Conservation (phyloP, 2,113 vertebrate species). For the Camelus dromedarius region DNA sequence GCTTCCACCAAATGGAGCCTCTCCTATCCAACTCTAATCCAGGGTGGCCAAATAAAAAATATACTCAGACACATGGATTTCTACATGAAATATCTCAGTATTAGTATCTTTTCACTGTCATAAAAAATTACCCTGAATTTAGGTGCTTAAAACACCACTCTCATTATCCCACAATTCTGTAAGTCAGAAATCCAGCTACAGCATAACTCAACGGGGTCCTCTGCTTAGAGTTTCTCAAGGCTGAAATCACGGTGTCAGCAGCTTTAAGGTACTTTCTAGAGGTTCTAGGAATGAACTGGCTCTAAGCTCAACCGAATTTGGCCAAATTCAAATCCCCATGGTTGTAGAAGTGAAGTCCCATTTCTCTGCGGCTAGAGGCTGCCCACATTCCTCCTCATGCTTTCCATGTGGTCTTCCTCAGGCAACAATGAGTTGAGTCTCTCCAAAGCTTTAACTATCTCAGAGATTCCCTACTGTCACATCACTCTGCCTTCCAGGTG, state of each 20-base stretch:
- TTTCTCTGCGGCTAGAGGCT: not conserved
- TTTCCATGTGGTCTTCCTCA: not conserved
- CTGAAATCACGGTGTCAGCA: not conserved
- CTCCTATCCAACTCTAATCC: not conserved
- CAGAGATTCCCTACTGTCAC: not conserved
- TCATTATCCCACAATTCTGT: not conserved
- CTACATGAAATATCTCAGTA: not conserved
- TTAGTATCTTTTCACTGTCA: not conserved
- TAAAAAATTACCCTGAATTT: not conserved
- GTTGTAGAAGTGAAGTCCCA: not conserved
- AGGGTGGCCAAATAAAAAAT: not conserved
- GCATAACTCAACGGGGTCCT: not conserved
- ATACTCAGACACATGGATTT: not conserved
- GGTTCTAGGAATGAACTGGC: not conserved
- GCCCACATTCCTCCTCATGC: not conserved
- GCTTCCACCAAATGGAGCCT: not conserved
- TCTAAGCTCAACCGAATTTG: not conserved
- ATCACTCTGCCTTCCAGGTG: not conserved
- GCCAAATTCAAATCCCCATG: not conserved
- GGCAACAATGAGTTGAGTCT: not conserved
- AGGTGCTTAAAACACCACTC: not conserved
- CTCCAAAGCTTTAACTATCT: not conserved
- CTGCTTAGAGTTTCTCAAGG: not conserved
- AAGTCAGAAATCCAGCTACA: not conserved
- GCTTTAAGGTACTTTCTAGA: not conserved